Evolutionary conservation across 2,888 invertebrate genomes (phyloP).

Genomic region (Dendrolimus pini): DNA sequence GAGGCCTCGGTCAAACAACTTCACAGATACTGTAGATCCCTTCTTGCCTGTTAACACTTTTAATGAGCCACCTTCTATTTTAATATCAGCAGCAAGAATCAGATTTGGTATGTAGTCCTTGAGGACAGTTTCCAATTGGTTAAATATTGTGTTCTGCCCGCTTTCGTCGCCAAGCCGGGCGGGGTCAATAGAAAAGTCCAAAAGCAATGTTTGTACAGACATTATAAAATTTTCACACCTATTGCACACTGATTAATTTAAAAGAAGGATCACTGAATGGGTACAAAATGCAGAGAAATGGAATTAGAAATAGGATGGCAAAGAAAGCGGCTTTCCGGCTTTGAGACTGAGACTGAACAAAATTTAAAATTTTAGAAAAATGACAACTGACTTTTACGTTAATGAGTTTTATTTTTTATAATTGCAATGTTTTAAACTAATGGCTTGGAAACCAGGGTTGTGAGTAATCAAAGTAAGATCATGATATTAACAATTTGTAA

Average conservation of each 20-base stretch:
- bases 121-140: constrained; percentile 81
- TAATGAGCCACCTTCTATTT: constrained; percentile 82
- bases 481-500: too few species aligned
- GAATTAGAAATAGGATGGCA: neutral
- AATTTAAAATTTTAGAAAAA: too few species aligned
- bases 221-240: constrained; percentile 48
- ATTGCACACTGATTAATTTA: too few species aligned
- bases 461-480: too few species aligned
- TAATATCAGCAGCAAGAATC: constrained; percentile 80
- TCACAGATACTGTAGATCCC: constrained; percentile 81
- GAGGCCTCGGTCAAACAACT: constrained; percentile 85
- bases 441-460: too few species aligned
- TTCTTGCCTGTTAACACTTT: constrained; percentile 83
- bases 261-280: constrained; percentile 3
- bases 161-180: constrained; percentile 80
- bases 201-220: constrained; percentile 87
- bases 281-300: constrained; percentile 1
- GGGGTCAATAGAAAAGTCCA: constrained; percentile 87
- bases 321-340: too few species aligned
- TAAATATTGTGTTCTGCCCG: constrained; percentile 80
- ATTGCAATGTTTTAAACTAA: too few species aligned
- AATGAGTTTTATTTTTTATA: too few species aligned
- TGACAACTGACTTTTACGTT: too few species aligned
- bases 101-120: constrained; percentile 84
- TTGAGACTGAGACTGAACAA: too few species aligned